Evolutionary conservation across 2,113 vertebrate species (phyloP).

Genomic region (Ancistrus triradiatus): DNA sequence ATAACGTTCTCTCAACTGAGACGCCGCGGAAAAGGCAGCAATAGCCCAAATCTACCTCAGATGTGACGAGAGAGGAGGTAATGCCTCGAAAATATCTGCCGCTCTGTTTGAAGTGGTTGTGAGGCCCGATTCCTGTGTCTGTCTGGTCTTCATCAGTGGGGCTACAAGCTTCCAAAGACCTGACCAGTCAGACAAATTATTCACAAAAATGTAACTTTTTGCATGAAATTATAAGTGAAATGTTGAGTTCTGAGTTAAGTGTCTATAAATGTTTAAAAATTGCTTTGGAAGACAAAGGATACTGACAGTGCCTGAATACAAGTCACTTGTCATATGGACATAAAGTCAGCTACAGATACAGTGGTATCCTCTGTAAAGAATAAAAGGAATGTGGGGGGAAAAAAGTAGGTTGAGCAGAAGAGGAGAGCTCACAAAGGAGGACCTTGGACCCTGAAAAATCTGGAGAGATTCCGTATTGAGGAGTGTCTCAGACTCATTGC

Average conservation of each 20-base stretch:
- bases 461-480: too few species aligned
- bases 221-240: conserved; percentile 30
- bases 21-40: conserved; percentile 22
- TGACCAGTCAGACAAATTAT: conserved; percentile 34
- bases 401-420: too few species aligned
- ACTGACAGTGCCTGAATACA: neutral
- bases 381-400: too few species aligned
- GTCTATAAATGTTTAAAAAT: conserved; percentile 10
- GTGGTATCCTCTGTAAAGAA: too few species aligned
- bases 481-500: too few species aligned
- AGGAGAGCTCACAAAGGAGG: too few species aligned
- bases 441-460: too few species aligned
- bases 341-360: too few species aligned
- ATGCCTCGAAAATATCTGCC: conserved; percentile 32
- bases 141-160: conserved; percentile 42
- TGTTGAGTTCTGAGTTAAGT: conserved; percentile 17
- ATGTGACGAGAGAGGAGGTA: conserved; percentile 22
- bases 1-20: conserved; percentile 45
- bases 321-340: conserved; percentile 19
- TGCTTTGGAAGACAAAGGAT: conserved; percentile 16
- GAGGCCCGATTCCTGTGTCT: conserved; percentile 28
- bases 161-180: conserved; percentile 21
- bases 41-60: conserved; percentile 39
- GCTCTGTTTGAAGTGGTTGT: conserved; percentile 32
- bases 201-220: conserved; percentile 35